phyloP scores from a whole-genome alignment of 2,113 vertebrate species.

The Heloderma charlesbogerti region DNA sequence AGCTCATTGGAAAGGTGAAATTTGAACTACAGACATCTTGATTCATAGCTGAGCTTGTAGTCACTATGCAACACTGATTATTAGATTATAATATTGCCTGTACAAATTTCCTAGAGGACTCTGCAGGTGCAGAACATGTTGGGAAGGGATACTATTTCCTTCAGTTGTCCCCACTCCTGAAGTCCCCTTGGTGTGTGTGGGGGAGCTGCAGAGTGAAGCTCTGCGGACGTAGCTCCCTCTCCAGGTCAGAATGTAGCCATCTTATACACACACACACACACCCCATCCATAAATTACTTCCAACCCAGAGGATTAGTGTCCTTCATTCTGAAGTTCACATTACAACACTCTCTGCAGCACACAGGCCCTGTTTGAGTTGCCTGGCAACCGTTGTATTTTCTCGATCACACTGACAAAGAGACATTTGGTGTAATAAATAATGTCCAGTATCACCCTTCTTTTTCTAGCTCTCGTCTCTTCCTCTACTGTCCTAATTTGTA shows the following conservation, averaged over 20 bases:
- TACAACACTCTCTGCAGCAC: constrained; percentile 7
- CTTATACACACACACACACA: too few relatives aligned
- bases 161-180: not conserved
- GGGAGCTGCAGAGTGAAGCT: not conserved
- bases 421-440: constrained; percentile 25
- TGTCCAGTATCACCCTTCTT: not conserved
- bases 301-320: not conserved
- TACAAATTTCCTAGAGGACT: not conserved
- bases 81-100: not conserved
- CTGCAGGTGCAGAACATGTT: not conserved
- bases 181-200: not conserved
- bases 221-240: not conserved
- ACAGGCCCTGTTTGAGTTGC: constrained; percentile 15
- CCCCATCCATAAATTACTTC: not conserved
- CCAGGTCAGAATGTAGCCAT: not conserved
- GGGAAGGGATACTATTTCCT: not conserved
- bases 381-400: constrained; percentile 25
- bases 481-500: not conserved
- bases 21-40: not conserved
- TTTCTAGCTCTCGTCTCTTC: not conserved
- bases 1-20: too few relatives aligned
- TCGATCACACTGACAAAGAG: constrained; percentile 10
- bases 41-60: not conserved
- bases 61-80: not conserved
- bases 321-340: constrained; percentile 30